Evolutionary conservation across 2,113 vertebrate species (phyloP), one percentile per base, ranked within the genome.

Genomic region (Ceyx cyanopectus): DNA sequence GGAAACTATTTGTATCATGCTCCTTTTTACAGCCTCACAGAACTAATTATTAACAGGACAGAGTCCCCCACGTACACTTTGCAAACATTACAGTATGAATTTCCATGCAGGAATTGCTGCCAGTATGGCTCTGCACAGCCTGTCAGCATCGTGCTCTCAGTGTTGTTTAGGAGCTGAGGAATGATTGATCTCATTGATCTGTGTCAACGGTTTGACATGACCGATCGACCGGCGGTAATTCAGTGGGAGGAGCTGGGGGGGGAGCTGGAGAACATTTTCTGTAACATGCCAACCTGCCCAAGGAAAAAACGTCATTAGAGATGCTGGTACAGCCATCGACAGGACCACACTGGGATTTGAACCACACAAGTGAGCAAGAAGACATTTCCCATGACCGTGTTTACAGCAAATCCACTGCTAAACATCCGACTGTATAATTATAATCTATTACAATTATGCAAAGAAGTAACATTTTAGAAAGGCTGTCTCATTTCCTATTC

Each of bases 361-460:
- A 96, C 68, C 0, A 73, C 63, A 81, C 30, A 68, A 68, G 57
- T 5, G 26, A 95, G 78, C 4, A 0, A 87, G 0, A 2, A 95
- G 70, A 90, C 83, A 65, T 32, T 89, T 82, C 85, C 78, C 91
- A 48, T 40, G 30, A 85, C 87, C 62, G 0, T 66, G 87, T 93
- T 96, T 95, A 93, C 70, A 94, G 89, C 73, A 86, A 95, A 93
- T 70, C 56, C 78, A 83, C 61, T 78, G 82, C 93, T 93, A 53
- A 92, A 93, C 83, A 87, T 57, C 68, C 86, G 3, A 94, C 89
- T 92, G 82, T 94, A 61, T 95, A 96, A 97, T 97, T 96, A 96
- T 90, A 94, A 93, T 84, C 93, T 94, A 90, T 96, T 95, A 96
- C 78, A 94, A 95, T 97, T 95, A 97, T 93, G 94, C 89, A 95